phyloP scores from a whole-genome alignment of 2,113 vertebrate species.

The Telmatochromis bifrenatus region DNA sequence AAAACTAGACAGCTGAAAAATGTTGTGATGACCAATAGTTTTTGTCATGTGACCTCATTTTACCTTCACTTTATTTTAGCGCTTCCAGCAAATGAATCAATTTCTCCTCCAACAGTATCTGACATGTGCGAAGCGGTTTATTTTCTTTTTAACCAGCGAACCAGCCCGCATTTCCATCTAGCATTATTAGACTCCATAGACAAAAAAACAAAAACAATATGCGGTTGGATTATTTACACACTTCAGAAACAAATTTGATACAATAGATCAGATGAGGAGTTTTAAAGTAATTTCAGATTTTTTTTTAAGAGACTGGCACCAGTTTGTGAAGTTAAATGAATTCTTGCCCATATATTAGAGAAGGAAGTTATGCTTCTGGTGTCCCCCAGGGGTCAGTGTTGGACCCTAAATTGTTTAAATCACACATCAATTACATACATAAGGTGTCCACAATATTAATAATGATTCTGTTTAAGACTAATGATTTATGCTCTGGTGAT shows the following conservation, averaged over 20 bases:
- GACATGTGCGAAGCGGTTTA: neutral
- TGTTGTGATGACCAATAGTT: neutral
- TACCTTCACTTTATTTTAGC: neutral
- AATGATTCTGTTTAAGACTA: neutral
- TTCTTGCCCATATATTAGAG: neutral
- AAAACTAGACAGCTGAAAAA: neutral
- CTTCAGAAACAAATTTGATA: neutral
- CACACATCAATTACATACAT: neutral
- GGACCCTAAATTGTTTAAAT: neutral
- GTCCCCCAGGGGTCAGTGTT: neutral
- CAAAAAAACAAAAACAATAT: neutral
- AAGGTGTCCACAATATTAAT: neutral
- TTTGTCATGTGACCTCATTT: neutral
- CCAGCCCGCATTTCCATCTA: neutral
- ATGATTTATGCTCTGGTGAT: neutral
- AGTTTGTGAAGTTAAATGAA: neutral
- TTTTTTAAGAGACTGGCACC: neutral
- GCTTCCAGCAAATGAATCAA: neutral
- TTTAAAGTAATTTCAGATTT: rapidly evolving
- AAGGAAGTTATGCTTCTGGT: neutral
- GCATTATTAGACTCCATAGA: neutral
- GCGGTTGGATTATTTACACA: neutral
- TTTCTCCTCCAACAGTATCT: neutral
- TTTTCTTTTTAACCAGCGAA: neutral
- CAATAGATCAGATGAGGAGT: neutral